phyloP scores from a whole-genome alignment of 1,140 invertebrate species.

The Trichonephila clavipes region DNA sequence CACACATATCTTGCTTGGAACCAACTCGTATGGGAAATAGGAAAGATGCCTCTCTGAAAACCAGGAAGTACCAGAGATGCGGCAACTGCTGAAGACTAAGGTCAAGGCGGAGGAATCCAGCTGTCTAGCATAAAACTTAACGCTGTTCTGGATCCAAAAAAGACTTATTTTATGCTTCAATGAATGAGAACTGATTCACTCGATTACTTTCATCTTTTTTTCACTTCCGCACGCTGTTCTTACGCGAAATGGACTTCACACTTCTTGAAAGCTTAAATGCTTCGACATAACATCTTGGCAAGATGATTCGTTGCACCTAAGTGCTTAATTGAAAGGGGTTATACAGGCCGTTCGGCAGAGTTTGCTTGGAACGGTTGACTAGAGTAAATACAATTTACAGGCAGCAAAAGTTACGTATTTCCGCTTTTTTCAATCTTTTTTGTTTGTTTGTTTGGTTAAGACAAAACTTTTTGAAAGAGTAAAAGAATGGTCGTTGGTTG shows the following conservation, averaged over 20 bases:
- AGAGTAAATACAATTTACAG: not conserved
- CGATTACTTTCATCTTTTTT: slow-evolving; percentile 26
- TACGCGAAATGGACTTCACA: not conserved
- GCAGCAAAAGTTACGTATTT: not conserved
- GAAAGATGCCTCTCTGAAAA: not conserved
- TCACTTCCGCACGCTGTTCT: slow-evolving; percentile 12
- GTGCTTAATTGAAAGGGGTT: not conserved
- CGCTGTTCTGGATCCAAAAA: not conserved
- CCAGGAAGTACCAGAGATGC: slow-evolving; percentile 44
- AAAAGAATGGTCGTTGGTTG: too few species aligned
- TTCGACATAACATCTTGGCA: not conserved
- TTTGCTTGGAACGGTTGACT: not conserved
- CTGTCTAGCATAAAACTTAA: not conserved
- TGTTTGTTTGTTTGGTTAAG: too few species aligned
- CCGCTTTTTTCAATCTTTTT: not conserved
- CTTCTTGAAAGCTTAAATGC: slow-evolving; percentile 15
- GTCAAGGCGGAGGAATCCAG: slow-evolving; percentile 31
- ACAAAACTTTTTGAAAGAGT: too few species aligned
- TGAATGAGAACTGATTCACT: slow-evolving; percentile 52
- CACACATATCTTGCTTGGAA: not conserved
- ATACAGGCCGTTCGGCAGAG: not conserved
- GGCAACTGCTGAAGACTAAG: not conserved
- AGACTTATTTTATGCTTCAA: slow-evolving; percentile 54
- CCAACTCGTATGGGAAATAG: not conserved
- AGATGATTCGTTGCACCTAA: not conserved